Evolutionary conservation across 2,797 vertebrate genomes (phyloP).

Genomic region (Mus spretus): DNA sequence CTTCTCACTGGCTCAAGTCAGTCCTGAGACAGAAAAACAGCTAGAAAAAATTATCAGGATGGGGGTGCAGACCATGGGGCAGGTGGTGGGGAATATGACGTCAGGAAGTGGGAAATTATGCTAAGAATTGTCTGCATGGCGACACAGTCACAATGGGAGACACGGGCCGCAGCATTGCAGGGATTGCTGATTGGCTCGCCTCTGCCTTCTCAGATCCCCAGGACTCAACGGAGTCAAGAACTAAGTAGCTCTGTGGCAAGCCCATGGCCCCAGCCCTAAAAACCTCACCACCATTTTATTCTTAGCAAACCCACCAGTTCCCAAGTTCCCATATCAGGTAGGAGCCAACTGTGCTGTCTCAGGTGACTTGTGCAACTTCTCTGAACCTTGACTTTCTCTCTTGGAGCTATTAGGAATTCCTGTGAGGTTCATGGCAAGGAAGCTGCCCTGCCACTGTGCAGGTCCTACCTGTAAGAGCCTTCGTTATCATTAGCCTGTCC

Average conservation of each 20-base stretch:
- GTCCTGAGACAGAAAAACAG: too few species aligned
- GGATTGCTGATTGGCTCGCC: not conserved
- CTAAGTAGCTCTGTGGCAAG: not conserved
- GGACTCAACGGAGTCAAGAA: rapidly evolving
- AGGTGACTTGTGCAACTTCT: not conserved
- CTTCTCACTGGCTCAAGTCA: not conserved
- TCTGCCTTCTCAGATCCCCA: not conserved
- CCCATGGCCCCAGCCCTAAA: too few species aligned
- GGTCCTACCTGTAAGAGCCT: not conserved
- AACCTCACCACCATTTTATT: not conserved
- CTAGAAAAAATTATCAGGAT: not conserved
- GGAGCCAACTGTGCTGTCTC: not conserved
- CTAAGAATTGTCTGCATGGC: not conserved
- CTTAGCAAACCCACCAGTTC: not conserved
- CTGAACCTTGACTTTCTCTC: not conserved
- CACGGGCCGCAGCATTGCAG: not conserved
- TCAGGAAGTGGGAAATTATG: too few species aligned
- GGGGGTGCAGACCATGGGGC: too few species aligned
- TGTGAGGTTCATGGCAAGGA: not conserved
- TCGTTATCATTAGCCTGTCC: slow-evolving; percentile 36
- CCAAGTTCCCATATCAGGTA: not conserved
- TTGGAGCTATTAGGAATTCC: not conserved
- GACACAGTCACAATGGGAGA: not conserved
- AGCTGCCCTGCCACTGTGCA: not conserved
- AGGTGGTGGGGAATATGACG: not conserved